Evolutionary conservation across 1,140 invertebrate species (phyloP).

Genomic region (Theocolax elegans): DNA sequence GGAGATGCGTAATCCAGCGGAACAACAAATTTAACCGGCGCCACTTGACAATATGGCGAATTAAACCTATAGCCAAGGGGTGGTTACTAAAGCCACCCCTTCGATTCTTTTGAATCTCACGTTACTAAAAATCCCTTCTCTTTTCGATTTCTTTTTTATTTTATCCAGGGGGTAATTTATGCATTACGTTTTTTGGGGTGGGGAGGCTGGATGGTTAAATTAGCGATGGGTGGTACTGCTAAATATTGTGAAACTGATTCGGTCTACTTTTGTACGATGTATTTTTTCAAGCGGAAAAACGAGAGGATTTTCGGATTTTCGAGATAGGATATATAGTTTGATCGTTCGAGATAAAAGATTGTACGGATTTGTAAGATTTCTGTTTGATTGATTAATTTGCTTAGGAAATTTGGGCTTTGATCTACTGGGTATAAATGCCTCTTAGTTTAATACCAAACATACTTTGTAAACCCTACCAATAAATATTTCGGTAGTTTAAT

Average conservation of each 20-base stretch:
- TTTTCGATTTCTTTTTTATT: neutral
- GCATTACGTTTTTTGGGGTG: neutral
- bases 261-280: neutral
- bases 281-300: constrained; percentile 6
- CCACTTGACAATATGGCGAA: constrained; percentile 55
- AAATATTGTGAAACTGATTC: constrained; percentile 27
- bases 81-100: too few relatives aligned
- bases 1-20: constrained; percentile 48
- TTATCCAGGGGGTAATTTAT: neutral
- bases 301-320: too few relatives aligned
- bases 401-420: too few relatives aligned
- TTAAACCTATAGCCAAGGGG: constrained; percentile 33
- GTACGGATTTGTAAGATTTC: too few relatives aligned
- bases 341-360: too few relatives aligned
- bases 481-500: too few relatives aligned
- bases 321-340: too few relatives aligned
- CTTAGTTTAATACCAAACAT: too few relatives aligned
- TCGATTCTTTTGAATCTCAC: too few relatives aligned
- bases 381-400: too few relatives aligned
- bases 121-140: neutral
- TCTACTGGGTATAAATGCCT: too few relatives aligned
- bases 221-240: constrained; percentile 6
- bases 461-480: too few relatives aligned
- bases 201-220: constrained; percentile 7
- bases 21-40: constrained; percentile 51